Evolutionary conservation across 1,140 invertebrate species (phyloP), one percentile per base, ranked within the genome.

Genomic region (Gryon sp.): DNA sequence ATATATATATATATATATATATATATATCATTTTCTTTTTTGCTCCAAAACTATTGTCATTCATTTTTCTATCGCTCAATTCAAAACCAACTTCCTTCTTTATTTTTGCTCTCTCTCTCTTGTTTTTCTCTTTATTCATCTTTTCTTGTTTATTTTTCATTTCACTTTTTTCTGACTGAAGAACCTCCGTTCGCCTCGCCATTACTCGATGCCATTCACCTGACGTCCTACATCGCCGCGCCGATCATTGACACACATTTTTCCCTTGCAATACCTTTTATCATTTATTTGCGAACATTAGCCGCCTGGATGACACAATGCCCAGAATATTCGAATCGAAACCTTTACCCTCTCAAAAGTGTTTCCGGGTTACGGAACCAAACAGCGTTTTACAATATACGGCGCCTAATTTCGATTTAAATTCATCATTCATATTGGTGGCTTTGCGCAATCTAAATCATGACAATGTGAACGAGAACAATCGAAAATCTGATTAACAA

Each of bases 161-260:
- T n/a, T n/a, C n/a, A n/a, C n/a, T n/a, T n/a, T n/a, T n/a, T n/a
- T n/a, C n/a, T n/a, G n/a, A 1, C 3, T n/a, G 2, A 34, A 38
- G 38, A 22, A 15, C 40, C 34, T 43, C 38, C 11, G 12, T 12
- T 41, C 11, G 38, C 16, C 22, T 40, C 41, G 20, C 30, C 69
- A 26, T 59, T 59, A 30, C 22, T 3, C 55, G 40, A 30, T 76
- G 60, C 74, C 59, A 53, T 76, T 76, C 74, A 76, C 74, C 74
- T 66, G 66, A 65, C 43, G 73, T 69, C 63, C 74, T 46, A 76
- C 74, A 76, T 76, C 38, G 28, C 20, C 34, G 18, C 30, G 28
- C 12, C 66, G 65, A 76, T 76, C 66, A 70, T 76, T 76, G 74
- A 76, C 74, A 76, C 53, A 76, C 65, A 76, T 76, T 76, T 76